Base-by-base conservation (phyloP, 2,888 invertebrate species). In the Drosophila prolongata region DNA sequence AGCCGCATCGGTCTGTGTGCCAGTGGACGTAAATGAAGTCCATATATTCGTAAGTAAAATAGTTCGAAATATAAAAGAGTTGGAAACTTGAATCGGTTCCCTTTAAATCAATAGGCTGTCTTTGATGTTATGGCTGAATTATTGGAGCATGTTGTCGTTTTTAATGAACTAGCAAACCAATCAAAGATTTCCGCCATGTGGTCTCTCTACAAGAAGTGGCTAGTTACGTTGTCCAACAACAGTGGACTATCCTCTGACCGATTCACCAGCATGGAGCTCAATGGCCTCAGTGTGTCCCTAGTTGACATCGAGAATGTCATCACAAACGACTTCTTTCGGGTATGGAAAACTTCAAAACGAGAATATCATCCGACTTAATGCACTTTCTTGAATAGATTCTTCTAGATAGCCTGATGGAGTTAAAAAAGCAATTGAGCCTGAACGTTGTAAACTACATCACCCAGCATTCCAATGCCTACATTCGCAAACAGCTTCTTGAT, bases 171-270 rank as follows among this genome's bases (percentile, higher is more conserved):
- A 10, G 77, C 91, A 2, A 67, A 77, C 8, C 83, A 81, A 42
- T 91, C 92, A 0, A 89, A 88, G 38, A 87, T 92, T 9, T 75
- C 79, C 2, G 93, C 94, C 57, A 96, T 96, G 90, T 98, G 97
- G 97, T 94, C 94, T 57, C 93, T 95, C 34, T 98, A 97, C 89
- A 94, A 95, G 88, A 94, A 96, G 91, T 95, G 95, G 89, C 93
- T 98, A 1, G 95, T 95, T 78, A 94, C 95, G 35, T 94, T 96
- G 35, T 93, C 94, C 60, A 94, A 95, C 75, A 94, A 95, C 75
- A 95, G 95, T 89, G 94, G 35, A 91, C 94, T 37, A 93, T 94
- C 89, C 94, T 95, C 86, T 93, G 94, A 68, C 91, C 35, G 16
- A 1, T 94, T 52, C 92, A 94, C 78, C 94, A 94, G 9, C 16